Evolutionary conservation across 2,797 vertebrate species (phyloP), one percentile per base, ranked within the genome.

Genomic region (Hozukius guyotensis): DNA sequence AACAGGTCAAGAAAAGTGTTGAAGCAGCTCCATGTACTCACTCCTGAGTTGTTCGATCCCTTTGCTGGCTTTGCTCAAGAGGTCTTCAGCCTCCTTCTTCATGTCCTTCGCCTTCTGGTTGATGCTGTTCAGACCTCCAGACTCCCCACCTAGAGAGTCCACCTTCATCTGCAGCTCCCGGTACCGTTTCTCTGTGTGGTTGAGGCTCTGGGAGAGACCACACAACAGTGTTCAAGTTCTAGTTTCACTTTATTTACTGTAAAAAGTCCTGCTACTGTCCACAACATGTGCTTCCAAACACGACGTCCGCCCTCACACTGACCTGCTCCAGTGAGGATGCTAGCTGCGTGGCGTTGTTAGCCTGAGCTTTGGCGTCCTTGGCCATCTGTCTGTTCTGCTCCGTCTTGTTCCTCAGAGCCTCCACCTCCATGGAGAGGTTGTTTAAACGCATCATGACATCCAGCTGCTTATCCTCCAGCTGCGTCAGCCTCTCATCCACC

Each of bases 31-130:
- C 10, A 3, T 82, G 25, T 13, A 83, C 94, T 89, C 89, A 98
- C 97, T 91, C 86, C 92, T 94, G 59, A 98, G 94, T 20, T 89
- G 84, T 12, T 80, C 94, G 76, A 97, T 96, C 76, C 93, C 95
- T 18, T 81, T 94, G 56, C 57, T 96, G 70, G 95, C 96, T 81
- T 96, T 95, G 61, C 89, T 92, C 18, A 97, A 85, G 20, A 98
- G 95, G 11, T 94, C 90, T 69, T 88, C 94, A 3, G 95, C 97
- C 64, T 97, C 96, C 0, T 93, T 93, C 49, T 93, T 94, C 36
- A 96, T 95, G 6, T 80, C 85, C 0, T 76, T 89, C 34, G 94
- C 95, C 65, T 88, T 94, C 77, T 96, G 89, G 77, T 93, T 87
- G 38, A 96, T 42, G 0, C 67, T 86, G 3, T 80, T 72, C 27